Evolutionary conservation across 2,888 invertebrate genomes (phyloP).

Genomic region (Ormyrus pomaceus): DNA sequence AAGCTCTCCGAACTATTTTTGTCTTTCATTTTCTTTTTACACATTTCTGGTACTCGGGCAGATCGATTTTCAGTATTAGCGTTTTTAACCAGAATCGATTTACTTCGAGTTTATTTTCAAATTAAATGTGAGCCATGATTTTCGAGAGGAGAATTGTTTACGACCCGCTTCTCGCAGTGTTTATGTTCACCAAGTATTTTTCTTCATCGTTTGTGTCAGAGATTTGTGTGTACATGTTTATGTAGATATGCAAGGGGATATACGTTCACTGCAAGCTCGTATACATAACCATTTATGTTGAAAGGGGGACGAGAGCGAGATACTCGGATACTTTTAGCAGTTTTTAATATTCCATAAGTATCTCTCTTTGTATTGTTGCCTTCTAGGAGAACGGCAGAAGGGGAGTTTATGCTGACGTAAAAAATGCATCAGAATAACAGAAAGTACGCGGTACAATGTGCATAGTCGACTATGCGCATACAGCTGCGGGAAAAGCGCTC

Average conservation of each 20-base stretch:
- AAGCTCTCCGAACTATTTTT: constrained; percentile 14
- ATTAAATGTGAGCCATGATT: constrained; percentile 34
- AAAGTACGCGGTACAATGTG: no score
- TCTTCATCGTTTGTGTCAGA: constrained; percentile 16
- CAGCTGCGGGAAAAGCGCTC: background rate
- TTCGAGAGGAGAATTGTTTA: constrained; percentile 24
- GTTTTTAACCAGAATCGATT: constrained; percentile 27
- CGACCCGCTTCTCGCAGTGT: background rate
- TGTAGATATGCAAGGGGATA: no score
- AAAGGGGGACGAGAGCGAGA: background rate
- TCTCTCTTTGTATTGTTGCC: constrained; percentile 5
- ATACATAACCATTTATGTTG: constrained; percentile 24
- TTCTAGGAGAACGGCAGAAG: background rate
- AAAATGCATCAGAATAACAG: constrained; percentile 16
- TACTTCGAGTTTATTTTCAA: background rate
- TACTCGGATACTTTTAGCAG: constrained; percentile 8
- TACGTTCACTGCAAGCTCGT: no score
- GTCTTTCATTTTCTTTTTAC: constrained; percentile 12
- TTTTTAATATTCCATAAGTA: constrained; percentile 33
- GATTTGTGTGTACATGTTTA: background rate
- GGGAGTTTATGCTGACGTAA: constrained; percentile 11
- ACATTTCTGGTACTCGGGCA: constrained; percentile 15
- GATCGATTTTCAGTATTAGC: background rate
- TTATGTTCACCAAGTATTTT: background rate
- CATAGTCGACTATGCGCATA: background rate